Evolutionary conservation across 1,140 invertebrate genomes (phyloP).

Genomic region (Drosophila repletoides): DNA sequence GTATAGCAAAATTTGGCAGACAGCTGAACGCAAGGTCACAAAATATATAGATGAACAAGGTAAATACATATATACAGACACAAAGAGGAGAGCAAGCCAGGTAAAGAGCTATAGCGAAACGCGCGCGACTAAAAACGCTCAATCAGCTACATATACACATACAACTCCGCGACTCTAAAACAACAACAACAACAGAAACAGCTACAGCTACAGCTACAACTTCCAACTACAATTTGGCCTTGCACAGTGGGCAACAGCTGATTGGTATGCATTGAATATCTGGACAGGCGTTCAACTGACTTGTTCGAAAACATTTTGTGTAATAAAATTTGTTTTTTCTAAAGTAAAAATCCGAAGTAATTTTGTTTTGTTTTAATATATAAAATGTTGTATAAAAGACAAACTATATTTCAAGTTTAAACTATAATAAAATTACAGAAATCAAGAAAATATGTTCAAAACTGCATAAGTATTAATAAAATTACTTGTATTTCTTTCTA

Average conservation of each 20-base stretch:
- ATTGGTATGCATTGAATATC: background rate
- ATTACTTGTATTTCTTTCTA: too few species aligned
- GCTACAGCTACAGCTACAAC: background rate
- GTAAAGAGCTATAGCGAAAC: background rate
- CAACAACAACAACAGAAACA: conserved; percentile 15
- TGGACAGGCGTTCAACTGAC: too few species aligned
- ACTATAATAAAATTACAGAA: background rate
- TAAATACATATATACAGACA: background rate
- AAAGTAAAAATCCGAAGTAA: too few species aligned
- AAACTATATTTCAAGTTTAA: too few species aligned
- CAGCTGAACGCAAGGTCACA: conserved; percentile 26
- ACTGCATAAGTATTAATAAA: too few species aligned
- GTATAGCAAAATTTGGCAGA: conserved; percentile 17
- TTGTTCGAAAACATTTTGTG: too few species aligned
- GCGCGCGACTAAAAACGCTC: conserved; percentile 3
- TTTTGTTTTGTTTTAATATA: too few species aligned
- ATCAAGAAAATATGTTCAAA: background rate
- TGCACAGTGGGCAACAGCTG: conserved; percentile 54
- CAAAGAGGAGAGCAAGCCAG: too few species aligned
- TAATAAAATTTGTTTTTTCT: too few species aligned
- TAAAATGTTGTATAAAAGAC: too few species aligned
- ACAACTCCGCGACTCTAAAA: too few species aligned
- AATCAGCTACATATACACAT: conserved; percentile 1
- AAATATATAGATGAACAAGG: background rate
- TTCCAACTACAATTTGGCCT: too few species aligned